phyloP scores from a whole-genome alignment of 2,113 vertebrate genomes.

The Uropsilus gracilis region DNA sequence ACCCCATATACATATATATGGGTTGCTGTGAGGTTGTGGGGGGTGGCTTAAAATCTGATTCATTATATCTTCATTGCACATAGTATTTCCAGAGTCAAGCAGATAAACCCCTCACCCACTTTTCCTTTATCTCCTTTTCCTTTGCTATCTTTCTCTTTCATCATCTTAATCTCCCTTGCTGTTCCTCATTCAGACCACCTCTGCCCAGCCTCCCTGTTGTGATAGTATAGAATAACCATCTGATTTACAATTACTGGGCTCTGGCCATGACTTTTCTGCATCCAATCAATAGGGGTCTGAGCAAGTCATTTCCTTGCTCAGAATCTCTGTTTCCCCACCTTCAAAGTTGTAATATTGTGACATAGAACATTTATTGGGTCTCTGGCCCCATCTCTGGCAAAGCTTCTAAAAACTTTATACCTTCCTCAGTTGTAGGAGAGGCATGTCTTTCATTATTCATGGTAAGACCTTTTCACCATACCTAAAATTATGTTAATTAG shows the following conservation, averaged over 20 bases:
- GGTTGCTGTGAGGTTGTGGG: no score
- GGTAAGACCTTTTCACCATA: background rate
- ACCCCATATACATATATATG: background rate
- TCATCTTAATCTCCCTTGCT: background rate
- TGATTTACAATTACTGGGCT: background rate
- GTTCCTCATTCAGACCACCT: background rate
- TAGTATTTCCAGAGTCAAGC: background rate
- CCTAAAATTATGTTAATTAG: background rate
- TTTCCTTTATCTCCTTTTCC: background rate
- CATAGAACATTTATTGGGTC: background rate
- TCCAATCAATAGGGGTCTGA: background rate
- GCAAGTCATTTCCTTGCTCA: background rate
- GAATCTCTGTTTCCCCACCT: background rate
- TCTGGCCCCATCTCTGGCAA: background rate
- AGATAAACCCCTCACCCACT: background rate
- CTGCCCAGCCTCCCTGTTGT: background rate
- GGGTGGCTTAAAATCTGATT: background rate
- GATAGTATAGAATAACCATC: background rate
- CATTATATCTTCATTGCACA: background rate
- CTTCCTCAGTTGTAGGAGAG: background rate
- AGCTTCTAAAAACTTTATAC: background rate
- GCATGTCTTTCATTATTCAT: background rate
- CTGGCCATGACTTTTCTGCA: background rate
- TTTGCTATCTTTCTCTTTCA: background rate
- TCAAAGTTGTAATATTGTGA: background rate